Percentiles rank a stretch among this genome's conserved stretches.
phyloP scores from a whole-genome alignment of 2,797 vertebrate genomes.

The Arnoldichthys spilopterus region DNA sequence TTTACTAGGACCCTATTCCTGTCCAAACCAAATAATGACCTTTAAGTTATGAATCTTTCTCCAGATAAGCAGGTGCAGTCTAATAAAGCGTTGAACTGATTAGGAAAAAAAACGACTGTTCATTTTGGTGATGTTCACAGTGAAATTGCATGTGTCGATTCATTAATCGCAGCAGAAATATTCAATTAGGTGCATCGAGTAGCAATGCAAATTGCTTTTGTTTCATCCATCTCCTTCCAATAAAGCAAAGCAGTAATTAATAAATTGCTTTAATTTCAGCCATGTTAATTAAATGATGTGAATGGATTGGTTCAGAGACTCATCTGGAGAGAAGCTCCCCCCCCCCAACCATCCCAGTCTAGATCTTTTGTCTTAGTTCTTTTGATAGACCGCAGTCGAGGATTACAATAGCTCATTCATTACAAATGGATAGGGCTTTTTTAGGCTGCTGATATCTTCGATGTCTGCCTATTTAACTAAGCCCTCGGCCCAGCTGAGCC shows the following conservation, averaged over 20 bases:
- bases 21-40: not conserved
- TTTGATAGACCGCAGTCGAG: slow-evolving; percentile 44
- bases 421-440: slow-evolving; percentile 46
- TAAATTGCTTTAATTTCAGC: slow-evolving; percentile 50
- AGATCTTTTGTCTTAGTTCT: slow-evolving; percentile 47
- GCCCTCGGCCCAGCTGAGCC: slow-evolving; percentile 49
- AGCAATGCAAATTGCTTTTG: slow-evolving; percentile 49
- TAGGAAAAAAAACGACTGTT: slow-evolving; percentile 12
- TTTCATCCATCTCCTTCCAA: slow-evolving; percentile 43
- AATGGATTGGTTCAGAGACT: slow-evolving; percentile 43
- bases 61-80: not conserved
- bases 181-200: slow-evolving; percentile 40
- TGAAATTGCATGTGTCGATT: slow-evolving; percentile 26
- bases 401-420: slow-evolving; percentile 58
- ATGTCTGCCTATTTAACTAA: slow-evolving; percentile 53
- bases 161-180: slow-evolving; percentile 42
- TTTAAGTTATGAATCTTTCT: not conserved
- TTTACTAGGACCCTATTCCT: not conserved
- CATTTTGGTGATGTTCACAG: not conserved
- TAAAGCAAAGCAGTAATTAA: slow-evolving; percentile 45
- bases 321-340: slow-evolving; percentile 45
- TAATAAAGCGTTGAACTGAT: slow-evolving; percentile 24
- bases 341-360: not conserved
- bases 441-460: slow-evolving; percentile 53
- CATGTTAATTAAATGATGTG: slow-evolving; percentile 53